Conservation (phyloP, 2,888 invertebrate genomes). For the Lampropteryx suffumata region DNA sequence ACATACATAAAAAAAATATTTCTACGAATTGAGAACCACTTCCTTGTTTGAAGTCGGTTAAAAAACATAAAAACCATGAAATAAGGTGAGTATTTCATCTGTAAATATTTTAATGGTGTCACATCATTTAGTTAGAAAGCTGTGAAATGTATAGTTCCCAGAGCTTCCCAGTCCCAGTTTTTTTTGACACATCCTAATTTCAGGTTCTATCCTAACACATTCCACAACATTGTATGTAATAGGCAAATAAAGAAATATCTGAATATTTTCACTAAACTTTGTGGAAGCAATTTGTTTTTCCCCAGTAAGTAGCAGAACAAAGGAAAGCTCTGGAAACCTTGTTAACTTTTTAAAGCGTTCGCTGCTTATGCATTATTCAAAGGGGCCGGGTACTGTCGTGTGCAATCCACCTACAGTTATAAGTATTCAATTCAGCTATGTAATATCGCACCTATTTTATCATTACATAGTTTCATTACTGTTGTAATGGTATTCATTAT, state of each 20-base stretch:
- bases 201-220: background rate
- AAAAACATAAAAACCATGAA: too few relatives aligned
- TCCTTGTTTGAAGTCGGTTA: too few relatives aligned
- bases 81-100: too few relatives aligned
- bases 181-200: too few relatives aligned
- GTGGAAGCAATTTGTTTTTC: constrained; percentile 70
- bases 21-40: too few relatives aligned
- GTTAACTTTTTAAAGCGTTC: constrained; percentile 80
- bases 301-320: constrained; percentile 69
- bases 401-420: constrained; percentile 31
- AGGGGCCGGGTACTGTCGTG: constrained; percentile 48
- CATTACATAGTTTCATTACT: background rate
- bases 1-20: too few relatives aligned
- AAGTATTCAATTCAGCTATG: constrained; percentile 10
- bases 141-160: too few relatives aligned
- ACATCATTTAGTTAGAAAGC: too few relatives aligned
- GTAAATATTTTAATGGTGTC: too few relatives aligned
- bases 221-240: constrained; percentile 2
- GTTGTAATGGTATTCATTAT: too few relatives aligned
- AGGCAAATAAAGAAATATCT: constrained; percentile 22
- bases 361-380: constrained; percentile 75
- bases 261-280: constrained; percentile 49
- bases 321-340: constrained; percentile 76
- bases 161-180: too few relatives aligned
- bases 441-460: background rate